Evolutionary conservation across 2,113 vertebrate species (phyloP), one percentile per base, ranked within the genome.

Genomic region (Pao palembangensis): DNA sequence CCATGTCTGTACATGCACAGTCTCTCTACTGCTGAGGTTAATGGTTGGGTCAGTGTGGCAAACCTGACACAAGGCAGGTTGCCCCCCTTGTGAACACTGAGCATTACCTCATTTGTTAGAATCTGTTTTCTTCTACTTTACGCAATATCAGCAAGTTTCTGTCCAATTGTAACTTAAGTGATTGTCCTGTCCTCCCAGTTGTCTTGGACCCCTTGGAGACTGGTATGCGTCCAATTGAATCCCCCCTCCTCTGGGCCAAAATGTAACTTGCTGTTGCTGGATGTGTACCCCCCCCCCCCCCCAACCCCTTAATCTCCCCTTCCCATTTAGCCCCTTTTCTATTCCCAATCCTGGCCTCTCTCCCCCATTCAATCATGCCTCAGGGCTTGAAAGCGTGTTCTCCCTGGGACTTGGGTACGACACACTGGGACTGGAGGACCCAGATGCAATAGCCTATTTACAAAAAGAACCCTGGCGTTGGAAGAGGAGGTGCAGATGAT

Each of bases 401-500:
- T 75, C 34, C 15, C 1, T 38, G 53, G 58, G 57, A 74, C 47
- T 52, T 17, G 23, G 46, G 55, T 62, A 19, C 3, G 5, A 43
- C 50, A 60, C 67, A 61, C 58, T 46, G 55, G 0, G 43, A 78
- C 41, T 47, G 60, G 54, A 68, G 63, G 67, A 76, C 77, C 54
- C 67, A 71, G 75, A 73, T 55, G 58, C 69, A 82, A 70, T 70
- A 71, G 75, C 72, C 75, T 81, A 79, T 76, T 81, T 81, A 78
- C 76, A 80, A 61, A 34, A 48, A 38, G 58, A 73, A 61, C 48
- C 63, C 2, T 58, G 18, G 47, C 31, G 62, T 69, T 38, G 19
- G 61, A 56, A 64, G 66, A 64, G 74, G 56, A 43, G 55, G 12
- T 51, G 19, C 56, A 49, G 60, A n/a, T 13, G 61, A n/a, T 56